Evolutionary conservation across 2,113 vertebrate genomes (phyloP).

Genomic region (Geococcyx californianus): DNA sequence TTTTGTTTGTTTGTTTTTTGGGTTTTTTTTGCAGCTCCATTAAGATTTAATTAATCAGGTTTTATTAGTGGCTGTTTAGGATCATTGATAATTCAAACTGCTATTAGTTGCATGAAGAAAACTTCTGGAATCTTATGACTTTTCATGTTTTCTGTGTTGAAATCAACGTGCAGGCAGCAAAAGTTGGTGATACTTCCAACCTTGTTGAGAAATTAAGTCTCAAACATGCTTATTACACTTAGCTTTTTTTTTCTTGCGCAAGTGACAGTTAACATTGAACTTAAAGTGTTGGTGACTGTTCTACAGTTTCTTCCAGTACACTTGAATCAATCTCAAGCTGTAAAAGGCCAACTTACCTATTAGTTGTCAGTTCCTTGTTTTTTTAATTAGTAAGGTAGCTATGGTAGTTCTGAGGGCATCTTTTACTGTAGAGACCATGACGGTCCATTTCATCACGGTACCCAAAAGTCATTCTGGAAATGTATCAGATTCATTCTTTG

Average conservation of each 20-base stretch:
- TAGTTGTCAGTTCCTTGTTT: background rate
- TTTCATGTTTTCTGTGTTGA: background rate
- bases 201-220: background rate
- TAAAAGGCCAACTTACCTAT: background rate
- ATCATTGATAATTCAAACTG: background rate
- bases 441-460: background rate
- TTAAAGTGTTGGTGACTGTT: background rate
- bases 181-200: background rate
- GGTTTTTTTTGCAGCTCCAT: background rate
- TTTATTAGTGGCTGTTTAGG: background rate
- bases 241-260: background rate
- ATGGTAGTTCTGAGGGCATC: background rate
- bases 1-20: no score
- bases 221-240: background rate
- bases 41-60: background rate
- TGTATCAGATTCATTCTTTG: background rate
- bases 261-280: background rate
- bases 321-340: background rate
- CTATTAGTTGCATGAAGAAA: background rate
- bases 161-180: background rate
- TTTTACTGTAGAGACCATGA: background rate
- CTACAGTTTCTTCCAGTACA: background rate
- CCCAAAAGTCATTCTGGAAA: background rate
- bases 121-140: background rate
- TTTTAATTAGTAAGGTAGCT: background rate